These are phyloP conservation scores for Cricetomys ansorgei DNA, from an alignment of 2,113 vertebrate species.

Conservation along the genomic window DNA sequence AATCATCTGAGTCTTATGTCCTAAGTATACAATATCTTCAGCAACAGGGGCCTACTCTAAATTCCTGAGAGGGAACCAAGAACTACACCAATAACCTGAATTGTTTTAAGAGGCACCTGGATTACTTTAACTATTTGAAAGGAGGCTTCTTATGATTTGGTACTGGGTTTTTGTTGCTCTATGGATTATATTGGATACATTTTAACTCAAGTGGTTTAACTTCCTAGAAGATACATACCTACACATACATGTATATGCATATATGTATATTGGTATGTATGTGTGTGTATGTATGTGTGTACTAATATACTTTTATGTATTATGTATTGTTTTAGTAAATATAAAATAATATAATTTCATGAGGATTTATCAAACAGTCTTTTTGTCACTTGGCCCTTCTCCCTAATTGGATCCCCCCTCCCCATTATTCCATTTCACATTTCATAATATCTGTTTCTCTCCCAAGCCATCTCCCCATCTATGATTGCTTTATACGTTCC, in stretches of 20 bases:
- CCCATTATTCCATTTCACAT: not conserved
- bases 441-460: not conserved
- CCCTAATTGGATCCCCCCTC: not conserved
- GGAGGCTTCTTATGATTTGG: not conserved
- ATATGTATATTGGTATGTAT: too few species aligned
- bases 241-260: too few species aligned
- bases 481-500: not conserved
- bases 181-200: not conserved
- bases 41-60: not conserved
- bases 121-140: not conserved
- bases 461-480: not conserved
- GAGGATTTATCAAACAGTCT: not conserved
- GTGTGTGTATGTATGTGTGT: not conserved
- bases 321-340: not conserved
- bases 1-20: not conserved
- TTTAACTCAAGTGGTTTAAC: not conserved
- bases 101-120: not conserved
- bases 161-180: not conserved
- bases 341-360: not conserved
- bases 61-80: not conserved
- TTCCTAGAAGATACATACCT: not conserved
- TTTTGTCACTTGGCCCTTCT: not conserved
- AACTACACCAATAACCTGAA: not conserved
- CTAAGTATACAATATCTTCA: not conserved
- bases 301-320: not conserved